Conservation (phyloP, 2,113 vertebrate species). For the Perognathus longimembris region DNA sequence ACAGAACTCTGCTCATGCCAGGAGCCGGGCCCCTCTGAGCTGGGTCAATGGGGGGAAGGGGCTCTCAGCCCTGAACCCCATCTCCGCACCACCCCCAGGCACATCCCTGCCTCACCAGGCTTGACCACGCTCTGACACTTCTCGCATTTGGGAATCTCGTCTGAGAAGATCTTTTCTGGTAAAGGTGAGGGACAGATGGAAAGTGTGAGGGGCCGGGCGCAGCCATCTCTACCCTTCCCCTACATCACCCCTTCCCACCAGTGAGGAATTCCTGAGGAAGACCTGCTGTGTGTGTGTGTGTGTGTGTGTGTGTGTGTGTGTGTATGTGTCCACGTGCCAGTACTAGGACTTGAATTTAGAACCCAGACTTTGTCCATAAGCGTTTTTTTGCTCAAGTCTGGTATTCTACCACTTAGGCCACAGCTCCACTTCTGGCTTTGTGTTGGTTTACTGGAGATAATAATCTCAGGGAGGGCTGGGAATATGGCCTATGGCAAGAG, state of each 20-base stretch:
- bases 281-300: too few relatives aligned
- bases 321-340: too few relatives aligned
- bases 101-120: constrained; percentile 88
- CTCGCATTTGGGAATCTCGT: constrained; percentile 91
- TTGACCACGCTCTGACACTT: constrained; percentile 93
- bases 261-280: too few relatives aligned
- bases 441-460: too few relatives aligned
- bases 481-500: too few relatives aligned
- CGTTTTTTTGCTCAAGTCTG: too few relatives aligned
- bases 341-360: too few relatives aligned
- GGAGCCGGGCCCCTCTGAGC: background rate
- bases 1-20: background rate
- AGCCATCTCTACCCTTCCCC: background rate
- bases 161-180: constrained; percentile 93
- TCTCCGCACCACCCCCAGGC: rapidly evolving
- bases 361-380: too few relatives aligned
- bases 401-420: too few relatives aligned
- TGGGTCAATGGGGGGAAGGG: background rate
- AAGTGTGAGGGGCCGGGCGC: background rate
- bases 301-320: too few relatives aligned
- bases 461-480: too few relatives aligned
- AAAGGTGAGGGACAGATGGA: background rate
- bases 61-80: background rate
- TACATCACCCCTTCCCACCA: background rate
- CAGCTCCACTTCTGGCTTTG: too few relatives aligned